Conservation (phyloP, 1,140 invertebrate species). For the Solen grandis region DNA sequence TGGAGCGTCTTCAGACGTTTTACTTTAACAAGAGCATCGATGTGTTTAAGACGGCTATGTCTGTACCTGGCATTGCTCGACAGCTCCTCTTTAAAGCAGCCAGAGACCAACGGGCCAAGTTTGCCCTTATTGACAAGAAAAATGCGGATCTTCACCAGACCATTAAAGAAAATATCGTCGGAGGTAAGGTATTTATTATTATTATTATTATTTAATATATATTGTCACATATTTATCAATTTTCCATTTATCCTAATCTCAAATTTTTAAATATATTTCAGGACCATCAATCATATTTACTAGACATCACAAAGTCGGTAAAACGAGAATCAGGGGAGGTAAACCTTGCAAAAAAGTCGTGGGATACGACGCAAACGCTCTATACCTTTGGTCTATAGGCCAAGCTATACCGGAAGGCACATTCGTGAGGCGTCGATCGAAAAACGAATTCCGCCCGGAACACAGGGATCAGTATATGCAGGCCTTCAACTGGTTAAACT, state of each 20-base stretch:
- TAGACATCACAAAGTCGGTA: constrained; percentile 4
- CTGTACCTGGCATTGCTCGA: constrained; percentile 47
- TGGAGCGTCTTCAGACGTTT: constrained; percentile 27
- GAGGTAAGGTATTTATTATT: too few species aligned
- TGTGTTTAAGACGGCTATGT: constrained; percentile 49
- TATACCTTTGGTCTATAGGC: constrained; percentile 47
- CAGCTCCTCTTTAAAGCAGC: constrained; percentile 20
- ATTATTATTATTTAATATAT: too few species aligned
- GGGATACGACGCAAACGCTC: constrained; percentile 53
- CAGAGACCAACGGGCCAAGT: not conserved
- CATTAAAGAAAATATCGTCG: constrained; percentile 30
- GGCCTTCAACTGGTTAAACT: too few species aligned
- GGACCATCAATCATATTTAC: constrained; percentile 43
- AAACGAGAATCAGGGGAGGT: too few species aligned
- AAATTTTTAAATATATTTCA: too few species aligned
- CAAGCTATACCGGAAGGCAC: constrained; percentile 53
- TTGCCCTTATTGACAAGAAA: constrained; percentile 20
- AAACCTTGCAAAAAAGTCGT: constrained; percentile 21
- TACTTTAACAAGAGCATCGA: constrained; percentile 49
- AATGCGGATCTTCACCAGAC: constrained; percentile 20
- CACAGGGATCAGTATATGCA: constrained; percentile 13
- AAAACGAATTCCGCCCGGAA: constrained; percentile 32
- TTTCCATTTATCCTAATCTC: too few species aligned
- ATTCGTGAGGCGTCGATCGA: constrained; percentile 26
- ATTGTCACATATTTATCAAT: too few species aligned